Evolutionary conservation across 92 coral and sea anemone genomes (phyloP), one percentile per base, ranked within the genome.

Genomic region (Paragorgia papillata): DNA sequence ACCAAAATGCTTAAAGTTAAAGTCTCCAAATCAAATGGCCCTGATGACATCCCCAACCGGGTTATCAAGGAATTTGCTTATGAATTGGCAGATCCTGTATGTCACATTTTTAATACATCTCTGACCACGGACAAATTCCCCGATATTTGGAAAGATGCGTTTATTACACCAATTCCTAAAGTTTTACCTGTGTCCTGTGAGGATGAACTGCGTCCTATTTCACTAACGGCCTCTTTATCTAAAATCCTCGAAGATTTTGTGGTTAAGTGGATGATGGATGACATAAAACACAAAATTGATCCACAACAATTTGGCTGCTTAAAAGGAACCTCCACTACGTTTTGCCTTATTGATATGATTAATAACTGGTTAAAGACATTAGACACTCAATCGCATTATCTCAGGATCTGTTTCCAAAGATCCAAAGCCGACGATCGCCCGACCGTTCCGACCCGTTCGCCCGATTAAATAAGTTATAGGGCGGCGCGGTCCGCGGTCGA

Each of bases 311-410:
- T 74, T 56, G 79, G 64, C 6, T 54, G 79, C 44, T 49, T 74
- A 25, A 74, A 74, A 41, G 80, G 80, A 55, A 74, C 66, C 28
- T 74, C 69, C 17, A 74, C 28, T 9, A 74, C 69, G 0, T 31
- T 15, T 26, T 76, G 71, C 22, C 33, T 61, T 9, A 39, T 76
- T 2, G 81, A 76, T 58, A 58, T 41, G 58, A 27, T 69, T 22
- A 22, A 69, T 24, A 77, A 62, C 55, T 77, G 82, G 74, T 61
- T 77, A 41, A 34, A 29, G 24, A 12, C 65, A 35, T n/a, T 75
- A 56, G 81, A 75, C 26, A 22, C 26, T n/a, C n/a, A n/a, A n/a
- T n/a, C n/a, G n/a, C n/a, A n/a, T n/a, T n/a, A n/a, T n/a, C n/a
- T n/a, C n/a, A n/a, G n/a, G n/a, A n/a, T n/a, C n/a, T n/a, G n/a